phyloP scores from a whole-genome alignment of 2,113 vertebrate species.

The Scatophagus argus region DNA sequence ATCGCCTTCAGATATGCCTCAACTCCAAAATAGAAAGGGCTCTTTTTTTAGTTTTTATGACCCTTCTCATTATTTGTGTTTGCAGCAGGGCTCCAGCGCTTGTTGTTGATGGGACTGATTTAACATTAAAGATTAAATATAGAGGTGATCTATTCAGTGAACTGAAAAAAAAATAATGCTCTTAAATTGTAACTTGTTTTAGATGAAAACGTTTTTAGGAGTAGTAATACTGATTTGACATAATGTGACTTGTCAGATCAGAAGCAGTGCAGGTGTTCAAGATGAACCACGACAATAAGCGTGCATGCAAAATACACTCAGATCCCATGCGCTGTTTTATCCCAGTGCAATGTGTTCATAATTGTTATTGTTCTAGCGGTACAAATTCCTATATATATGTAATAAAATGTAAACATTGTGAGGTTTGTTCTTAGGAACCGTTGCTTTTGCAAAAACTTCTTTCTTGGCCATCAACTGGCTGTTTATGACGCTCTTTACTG shows the following conservation, averaged over 20 bases:
- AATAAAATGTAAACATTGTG: not conserved
- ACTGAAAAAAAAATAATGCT: too few relatives aligned
- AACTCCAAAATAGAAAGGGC: conserved; percentile 23
- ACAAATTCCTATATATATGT: too few relatives aligned
- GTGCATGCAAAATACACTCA: not conserved
- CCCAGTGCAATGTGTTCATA: not conserved
- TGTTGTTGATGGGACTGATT: not conserved
- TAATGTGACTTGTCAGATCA: not conserved
- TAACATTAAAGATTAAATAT: not conserved
- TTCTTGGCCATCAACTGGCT: not conserved
- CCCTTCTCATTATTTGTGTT: not conserved
- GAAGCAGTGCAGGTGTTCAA: not conserved
- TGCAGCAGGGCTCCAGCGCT: not conserved
- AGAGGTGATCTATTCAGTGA: not conserved
- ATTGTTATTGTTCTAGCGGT: not conserved
- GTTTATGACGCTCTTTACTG: not conserved
- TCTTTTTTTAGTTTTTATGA: conserved; percentile 20
- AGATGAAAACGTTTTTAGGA: not conserved
- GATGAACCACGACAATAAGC: not conserved
- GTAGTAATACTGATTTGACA: not conserved
- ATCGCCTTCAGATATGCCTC: conserved; percentile 2
- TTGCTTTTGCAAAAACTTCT: not conserved
- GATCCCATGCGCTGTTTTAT: not conserved
- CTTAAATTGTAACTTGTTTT: too few relatives aligned
- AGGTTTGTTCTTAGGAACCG: not conserved